Evolutionary conservation across 2,888 invertebrate species (phyloP), one percentile per base, ranked within the genome.

Genomic region (Agrotis clavis): DNA sequence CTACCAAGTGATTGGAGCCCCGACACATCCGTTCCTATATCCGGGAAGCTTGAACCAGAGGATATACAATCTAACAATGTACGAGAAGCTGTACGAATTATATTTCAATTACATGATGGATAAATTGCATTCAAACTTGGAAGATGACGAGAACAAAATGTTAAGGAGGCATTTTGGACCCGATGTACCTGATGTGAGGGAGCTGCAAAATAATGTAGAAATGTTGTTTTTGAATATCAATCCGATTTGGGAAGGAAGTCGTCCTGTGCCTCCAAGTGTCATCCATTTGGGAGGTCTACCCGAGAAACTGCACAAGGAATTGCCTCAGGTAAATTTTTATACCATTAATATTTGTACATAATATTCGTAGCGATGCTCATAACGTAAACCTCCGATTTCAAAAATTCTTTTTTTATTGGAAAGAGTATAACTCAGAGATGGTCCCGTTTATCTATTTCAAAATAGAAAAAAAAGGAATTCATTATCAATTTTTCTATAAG

Each of bases 271-370:
- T 19, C 94, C 95, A 0, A 90, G 90, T 64, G 87, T 94, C 6
- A 74, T 96, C 1, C 90, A 91, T 67, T 90, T 95, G 66, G 95
- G 96, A 67, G 94, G 95, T 3, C 81, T 94, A 48, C 95, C 95
- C 77, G 86, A 93, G 48, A 90, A 88, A n/a, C 87, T 89, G 5
- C 75, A 89, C 13, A 91, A 93, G 67, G 86, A 92, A 16, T 83
- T 96, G 53, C 94, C 95, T 4, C 75, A 90, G 88, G 96, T 96
- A 87, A 74, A 71, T 13, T 45, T 45, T 25, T 19, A 0, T 41
- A 18, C 13, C 7, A n/a, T 50, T 7, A 13, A 11, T 21, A 11
- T n/a, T 57, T 13, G 35, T 35, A 35, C 7, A 35, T n/a, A n/a
- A n/a, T n/a, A n/a, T 41, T 35, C 35, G 41, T 41, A 41, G 41